Conservation (phyloP, 2,113 vertebrate species). For the Plestiodon gilberti region DNA sequence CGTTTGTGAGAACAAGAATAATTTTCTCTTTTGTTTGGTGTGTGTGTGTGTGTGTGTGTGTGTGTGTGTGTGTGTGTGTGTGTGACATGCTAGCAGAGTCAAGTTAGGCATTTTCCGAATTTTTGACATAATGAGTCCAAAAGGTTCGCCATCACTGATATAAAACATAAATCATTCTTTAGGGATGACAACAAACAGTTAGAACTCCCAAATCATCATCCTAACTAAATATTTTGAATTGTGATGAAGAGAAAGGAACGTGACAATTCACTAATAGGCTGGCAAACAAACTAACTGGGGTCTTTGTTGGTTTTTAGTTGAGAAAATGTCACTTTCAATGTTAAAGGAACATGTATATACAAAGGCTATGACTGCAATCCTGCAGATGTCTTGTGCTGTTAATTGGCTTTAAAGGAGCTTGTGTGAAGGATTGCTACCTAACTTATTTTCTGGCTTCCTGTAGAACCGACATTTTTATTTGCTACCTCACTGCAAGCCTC, state of each 20-base stretch:
- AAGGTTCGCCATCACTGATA: too few relatives aligned
- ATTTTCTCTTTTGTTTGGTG: too few relatives aligned
- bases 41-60: too few relatives aligned
- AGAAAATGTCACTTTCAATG: slow-evolving; percentile 50
- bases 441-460: slow-evolving; percentile 50
- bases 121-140: background rate
- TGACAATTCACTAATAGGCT: background rate
- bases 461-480: slow-evolving; percentile 65
- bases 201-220: background rate
- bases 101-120: background rate
- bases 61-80: too few relatives aligned
- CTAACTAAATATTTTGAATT: background rate
- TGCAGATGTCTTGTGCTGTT: background rate
- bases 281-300: slow-evolving; percentile 8
- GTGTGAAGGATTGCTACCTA: slow-evolving; percentile 20
- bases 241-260: background rate
- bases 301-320: slow-evolving; percentile 4
- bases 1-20: too few relatives aligned
- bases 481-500: slow-evolving; percentile 46
- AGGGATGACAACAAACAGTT: background rate
- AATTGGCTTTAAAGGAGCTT: background rate
- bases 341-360: slow-evolving; percentile 38
- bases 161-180: too few relatives aligned
- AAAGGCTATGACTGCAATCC: slow-evolving; percentile 9
- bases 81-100: background rate